phyloP scores from a whole-genome alignment of 1,140 invertebrate species.

The Ceratina japonica region DNA sequence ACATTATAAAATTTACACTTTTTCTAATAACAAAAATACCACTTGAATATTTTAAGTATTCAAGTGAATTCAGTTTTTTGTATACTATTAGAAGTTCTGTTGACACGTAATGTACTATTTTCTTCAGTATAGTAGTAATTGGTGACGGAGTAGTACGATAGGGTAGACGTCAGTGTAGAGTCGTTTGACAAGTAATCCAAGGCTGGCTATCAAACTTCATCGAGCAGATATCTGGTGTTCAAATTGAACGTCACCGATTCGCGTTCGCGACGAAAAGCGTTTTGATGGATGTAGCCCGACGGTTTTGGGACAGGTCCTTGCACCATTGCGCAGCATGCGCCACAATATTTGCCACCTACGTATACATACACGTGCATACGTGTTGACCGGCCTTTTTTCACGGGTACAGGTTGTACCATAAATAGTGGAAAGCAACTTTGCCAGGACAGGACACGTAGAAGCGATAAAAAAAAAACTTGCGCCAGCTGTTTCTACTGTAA shows the following conservation, averaged over 20 bases:
- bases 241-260: conserved; percentile 61
- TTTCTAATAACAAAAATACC: too few relatives aligned
- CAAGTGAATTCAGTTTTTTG: too few relatives aligned
- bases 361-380: background rate
- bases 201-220: conserved; percentile 24
- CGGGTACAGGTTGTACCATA: background rate
- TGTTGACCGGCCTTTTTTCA: conserved; percentile 4
- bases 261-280: conserved; percentile 32
- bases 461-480: conserved; percentile 9
- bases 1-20: too few relatives aligned
- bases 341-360: conserved; percentile 49
- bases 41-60: too few relatives aligned
- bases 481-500: background rate
- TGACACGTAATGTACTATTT: too few relatives aligned
- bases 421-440: background rate
- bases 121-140: too few relatives aligned
- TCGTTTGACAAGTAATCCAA: conserved; percentile 23
- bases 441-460: background rate
- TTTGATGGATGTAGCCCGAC: conserved; percentile 55
- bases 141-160: too few relatives aligned
- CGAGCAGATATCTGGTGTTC: conserved; percentile 23
- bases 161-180: background rate
- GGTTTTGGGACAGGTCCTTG: conserved; percentile 36
- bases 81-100: too few relatives aligned
- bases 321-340: conserved; percentile 28